These are phyloP conservation scores for Steinernema hermaphroditum DNA, from an alignment of 2,888 invertebrate genomes.

Conservation along the genomic window DNA sequence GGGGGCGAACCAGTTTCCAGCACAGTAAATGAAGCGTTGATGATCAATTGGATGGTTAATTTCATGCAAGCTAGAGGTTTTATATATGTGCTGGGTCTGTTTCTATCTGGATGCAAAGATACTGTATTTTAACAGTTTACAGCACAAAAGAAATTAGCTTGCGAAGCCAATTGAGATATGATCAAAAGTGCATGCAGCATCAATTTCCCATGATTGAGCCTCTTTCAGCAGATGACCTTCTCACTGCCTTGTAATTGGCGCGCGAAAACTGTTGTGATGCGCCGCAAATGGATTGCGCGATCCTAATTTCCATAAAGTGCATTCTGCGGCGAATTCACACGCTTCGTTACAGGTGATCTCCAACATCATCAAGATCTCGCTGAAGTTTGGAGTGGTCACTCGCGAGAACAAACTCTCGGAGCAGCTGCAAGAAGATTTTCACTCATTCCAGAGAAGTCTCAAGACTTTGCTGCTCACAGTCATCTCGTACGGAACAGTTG, in stretches of 20 bases:
- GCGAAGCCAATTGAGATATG: too few relatives aligned
- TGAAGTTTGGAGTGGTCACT: slow-evolving; percentile 1
- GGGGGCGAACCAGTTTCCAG: not conserved
- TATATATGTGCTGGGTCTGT: too few relatives aligned
- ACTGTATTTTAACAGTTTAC: too few relatives aligned
- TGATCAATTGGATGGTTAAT: not conserved
- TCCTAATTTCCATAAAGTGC: not conserved
- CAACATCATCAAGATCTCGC: slow-evolving; percentile 5
- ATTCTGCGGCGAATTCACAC: not conserved
- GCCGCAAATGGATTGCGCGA: not conserved
- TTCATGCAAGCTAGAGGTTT: too few relatives aligned
- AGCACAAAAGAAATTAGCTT: too few relatives aligned
- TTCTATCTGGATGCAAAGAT: too few relatives aligned
- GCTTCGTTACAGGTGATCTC: not conserved
- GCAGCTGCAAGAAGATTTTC: not conserved
- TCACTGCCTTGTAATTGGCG: not conserved
- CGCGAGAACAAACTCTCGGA: slow-evolving; percentile 3
- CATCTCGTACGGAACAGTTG: not conserved
- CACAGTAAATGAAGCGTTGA: not conserved
- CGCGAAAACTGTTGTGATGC: not conserved
- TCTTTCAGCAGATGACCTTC: not conserved
- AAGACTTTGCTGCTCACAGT: not conserved
- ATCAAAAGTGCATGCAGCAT: too few relatives aligned
- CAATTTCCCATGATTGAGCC: too few relatives aligned
- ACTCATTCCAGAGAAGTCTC: not conserved